Base-by-base conservation (phyloP, 2,888 invertebrate genomes). In the Koerneria pararmatus region DNA sequence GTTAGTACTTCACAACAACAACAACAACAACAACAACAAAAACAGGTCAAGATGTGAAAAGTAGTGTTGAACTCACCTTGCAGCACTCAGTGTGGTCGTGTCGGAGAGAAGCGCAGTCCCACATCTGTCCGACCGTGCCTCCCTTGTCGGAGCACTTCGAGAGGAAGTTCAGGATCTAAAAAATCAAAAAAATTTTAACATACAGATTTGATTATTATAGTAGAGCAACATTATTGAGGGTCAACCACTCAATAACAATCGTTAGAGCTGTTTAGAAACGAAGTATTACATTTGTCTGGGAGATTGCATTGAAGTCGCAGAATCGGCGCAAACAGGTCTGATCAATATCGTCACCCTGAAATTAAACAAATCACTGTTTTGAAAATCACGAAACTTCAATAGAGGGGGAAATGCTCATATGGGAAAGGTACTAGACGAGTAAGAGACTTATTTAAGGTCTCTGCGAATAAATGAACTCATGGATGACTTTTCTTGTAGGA, bases 261-360 rank as follows among this genome's bases (percentile, higher is more conserved):
- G 61, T 11, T 1, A 62, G 22, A 29, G 11, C n/a, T 48, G 37
- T 54, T 57, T 65, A 15, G 29, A 35, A n/a, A 19, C 29, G 15
- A 51, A 6, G 31, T 24, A 67, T 69, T 67, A 79, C 81, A 66
- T 80, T 81, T 32, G 82, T 74, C 67, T 82, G 82, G 24, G 80
- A 75, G 66, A 82, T 80, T 57, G 80, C 77, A 54, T 80, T 79
- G 69, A 82, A 82, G 67, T 82, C 82, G 60, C 82, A 82, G 75
- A 82, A 82, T 24, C 74, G 69, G 22, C 71, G 66, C 57, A 81
- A 77, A 58, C 82, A 82, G n/a, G 79, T 79, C 68, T 76, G 64
- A 67, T 80, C 80, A n/a, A n/a, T 64, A 32, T 64, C 64, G 22
- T 71, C 74, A 2, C 69, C 70, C 67, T 67, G 32, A 53, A 58